Base-by-base conservation (phyloP, 2,113 vertebrate species). In the Gavia stellata region DNA sequence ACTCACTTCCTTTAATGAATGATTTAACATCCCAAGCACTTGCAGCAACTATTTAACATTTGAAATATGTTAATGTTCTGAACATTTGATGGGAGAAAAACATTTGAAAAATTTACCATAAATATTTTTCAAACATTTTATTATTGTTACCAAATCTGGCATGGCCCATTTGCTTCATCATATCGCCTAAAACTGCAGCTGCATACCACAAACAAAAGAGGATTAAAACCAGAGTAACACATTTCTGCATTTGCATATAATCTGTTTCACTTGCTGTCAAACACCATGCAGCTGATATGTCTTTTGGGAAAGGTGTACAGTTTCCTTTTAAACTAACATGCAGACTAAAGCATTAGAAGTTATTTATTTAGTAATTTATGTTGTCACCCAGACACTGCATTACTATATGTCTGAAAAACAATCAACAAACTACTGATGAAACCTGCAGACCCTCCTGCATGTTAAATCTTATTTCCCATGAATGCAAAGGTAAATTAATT, bases 111-210 rank as follows among this genome's bases (percentile, higher is more conserved):
- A 89, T 74, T 92, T 86, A 73, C 34, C 45, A 89, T 67, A 91
- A 96, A 91, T 86, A 89, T 96, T 95, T 97, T 91, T 71, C 59
- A 81, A 84, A 84, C 10, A 81, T 84, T 91, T 81, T 63, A 47
- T 91, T 91, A 36, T 81, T 91, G 42, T 59, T 86, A 92, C 14
- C 42, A 79, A 89, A 75, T 61, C 38, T 92, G 61, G 23, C 0
- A 0, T 55, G 29, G 65, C 17, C 44, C 47, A 52, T 92, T 95
- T 95, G 21, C 38, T 92, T 79, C 47, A 52, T 89, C 26, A n/a
- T 53, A 50, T 58, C 91, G 72, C 73, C 77, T 91, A 63, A 86
- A 84, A 87, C 47, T 91, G 73, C 68, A 92, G 68, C 56, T 94
- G 77, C 38, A 42, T 33, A 42, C 7, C 38, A 66, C 55, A 92